Base-by-base conservation (phyloP, 2,113 vertebrate species). In the Butorides virescens region DNA sequence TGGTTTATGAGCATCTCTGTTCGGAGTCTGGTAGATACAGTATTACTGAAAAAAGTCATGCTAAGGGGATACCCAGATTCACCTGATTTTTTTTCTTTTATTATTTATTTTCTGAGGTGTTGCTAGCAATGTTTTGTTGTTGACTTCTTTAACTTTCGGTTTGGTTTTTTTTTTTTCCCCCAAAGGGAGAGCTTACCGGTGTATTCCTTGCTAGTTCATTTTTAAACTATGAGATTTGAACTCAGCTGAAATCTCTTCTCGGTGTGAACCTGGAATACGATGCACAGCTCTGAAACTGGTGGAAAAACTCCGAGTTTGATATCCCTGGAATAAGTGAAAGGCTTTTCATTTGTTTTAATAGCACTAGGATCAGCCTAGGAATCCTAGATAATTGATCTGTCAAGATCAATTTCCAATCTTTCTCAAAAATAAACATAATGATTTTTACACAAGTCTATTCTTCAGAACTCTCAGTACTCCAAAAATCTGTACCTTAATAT, bases 381-480 rank as follows among this genome's bases (percentile, higher is more conserved):
- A 80, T 95, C 73, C 90, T 65, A 87, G 93, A 79, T 97, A 95
- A 97, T 91, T 94, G 92, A 85, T 91, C 86, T 89, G 73, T 92
- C 86, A 92, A 92, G 87, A 97, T 95, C 84, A 92, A 95, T 96
- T 97, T 96, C 84, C 92, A 94, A 3, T 96, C 86, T 95, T 86
- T 84, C 87, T 93, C 83, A 91, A 94, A 97, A 93, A 93, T 66
- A 93, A 95, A 96, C 93, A 76, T 79, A 95, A 94, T 76, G 70
- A 92, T 89, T 90, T 95, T 94, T 91, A 72, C 66, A 53, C 66
- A 84, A 55, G 75, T 94, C 73, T 72, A 9, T 72, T 91, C 58
- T 55, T 90, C 52, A 67, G 56, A 93, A 78, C n/a, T 81, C 49
- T 85, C 47, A 66, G 68, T 71, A 50, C 61, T 80, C 49, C 5